Evolutionary conservation across 1,140 invertebrate species (phyloP), one percentile per base, ranked within the genome.

Genomic region (Sitophilus oryzae): DNA sequence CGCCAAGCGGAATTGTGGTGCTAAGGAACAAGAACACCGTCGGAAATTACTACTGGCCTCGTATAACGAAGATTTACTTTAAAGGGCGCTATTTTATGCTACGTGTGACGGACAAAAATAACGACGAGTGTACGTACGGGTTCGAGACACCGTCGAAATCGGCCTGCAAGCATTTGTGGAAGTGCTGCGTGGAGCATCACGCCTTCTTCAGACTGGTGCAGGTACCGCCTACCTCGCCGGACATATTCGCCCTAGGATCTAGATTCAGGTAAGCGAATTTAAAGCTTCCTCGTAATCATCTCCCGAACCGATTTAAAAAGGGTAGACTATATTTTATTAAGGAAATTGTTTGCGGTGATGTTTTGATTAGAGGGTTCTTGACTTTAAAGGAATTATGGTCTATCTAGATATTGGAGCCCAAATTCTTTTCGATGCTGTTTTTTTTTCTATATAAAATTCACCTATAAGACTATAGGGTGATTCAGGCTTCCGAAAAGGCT

Each of bases 21-120:
- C 83, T 98, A 66, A 84, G 96, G 62, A 95, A 94, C 69, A 89
- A 91, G 74, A 90, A 85, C 71, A 98, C 96, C 77, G 96, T 99
- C 62, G 96, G 95, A 60, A 93, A 97, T 73, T 99, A 99, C 77
- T 97, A 96, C 74, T 99, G 96, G 96, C 93, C 93, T 40, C 84
- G 93, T 71, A 96, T 97, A 66, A 91, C 88, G 56, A 96, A 96
- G 79, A 86, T 96, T 62, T 94, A 93, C 73, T 93, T 92, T 75
- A 96, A 96, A 79, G 91, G 89, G 66, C 87, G 91, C 71, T 95
- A 92, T 74, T 97, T 98, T 74, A 96, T 96, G 88, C 79, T 97
- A 35, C 81, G 89, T 66, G 93, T 97, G 48, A 88, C 86, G 64
- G 93, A 96, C 74, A 96, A 96, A 79, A 93, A 92, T 76, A 91